Conservation (phyloP, 1,140 invertebrate species). For the Temnothorax curvispinosus region DNA sequence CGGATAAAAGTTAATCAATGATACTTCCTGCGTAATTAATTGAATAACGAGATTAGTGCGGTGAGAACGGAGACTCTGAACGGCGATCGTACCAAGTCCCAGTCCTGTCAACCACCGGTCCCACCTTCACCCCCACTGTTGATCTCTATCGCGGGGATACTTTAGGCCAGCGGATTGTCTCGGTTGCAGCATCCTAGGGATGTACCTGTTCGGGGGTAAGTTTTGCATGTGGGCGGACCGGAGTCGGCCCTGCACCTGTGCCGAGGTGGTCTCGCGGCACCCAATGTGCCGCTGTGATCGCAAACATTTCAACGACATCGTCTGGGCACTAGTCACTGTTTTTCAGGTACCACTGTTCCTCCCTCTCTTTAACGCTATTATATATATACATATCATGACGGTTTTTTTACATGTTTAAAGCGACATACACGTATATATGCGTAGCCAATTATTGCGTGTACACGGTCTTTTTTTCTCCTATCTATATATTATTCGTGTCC, state of each 20-base stretch:
- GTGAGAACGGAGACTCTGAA: conserved; percentile 42
- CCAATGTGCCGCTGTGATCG: conserved; percentile 97
- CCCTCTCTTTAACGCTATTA: conserved; percentile 52
- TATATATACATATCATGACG: not conserved
- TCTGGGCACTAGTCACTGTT: conserved; percentile 98
- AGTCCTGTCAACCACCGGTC: not conserved
- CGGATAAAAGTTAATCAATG: not conserved
- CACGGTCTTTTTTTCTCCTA: conserved; percentile 23
- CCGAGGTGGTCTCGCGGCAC: conserved; percentile 94
- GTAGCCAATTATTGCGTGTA: conserved; percentile 9
- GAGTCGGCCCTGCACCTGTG: conserved; percentile 95
- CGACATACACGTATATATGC: conserved; percentile 41
- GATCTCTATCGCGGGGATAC: conserved; percentile 72
- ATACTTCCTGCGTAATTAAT: conserved; percentile 16
- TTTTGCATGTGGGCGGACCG: conserved; percentile 98
- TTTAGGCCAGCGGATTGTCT: conserved; percentile 85
- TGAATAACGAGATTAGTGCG: not conserved
- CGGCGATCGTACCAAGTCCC: not conserved
- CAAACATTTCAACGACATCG: conserved; percentile 98
- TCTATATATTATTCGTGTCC: not conserved
- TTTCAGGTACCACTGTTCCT: conserved; percentile 93
- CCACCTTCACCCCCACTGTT: not conserved
- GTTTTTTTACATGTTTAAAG: conserved; percentile 4
- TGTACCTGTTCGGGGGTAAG: conserved; percentile 99
- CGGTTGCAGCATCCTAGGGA: conserved; percentile 96